A percentile compares a stretch with the other conserved stretches of the same genome.
phyloP scores from a whole-genome alignment of 2,113 vertebrate species.

The Anser brachyrhynchus region DNA sequence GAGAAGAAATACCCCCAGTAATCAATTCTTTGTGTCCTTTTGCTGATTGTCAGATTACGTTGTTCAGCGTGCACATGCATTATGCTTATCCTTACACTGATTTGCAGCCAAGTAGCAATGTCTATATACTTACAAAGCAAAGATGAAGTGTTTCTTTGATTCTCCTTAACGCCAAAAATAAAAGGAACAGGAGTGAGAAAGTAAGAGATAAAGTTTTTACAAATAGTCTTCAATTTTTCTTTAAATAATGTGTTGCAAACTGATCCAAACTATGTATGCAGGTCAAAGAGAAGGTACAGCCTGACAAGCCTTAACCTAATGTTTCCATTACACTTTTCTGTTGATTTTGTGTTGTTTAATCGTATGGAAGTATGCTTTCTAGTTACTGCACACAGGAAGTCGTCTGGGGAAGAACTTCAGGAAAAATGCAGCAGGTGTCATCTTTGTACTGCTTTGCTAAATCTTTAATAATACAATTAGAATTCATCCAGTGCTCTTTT shows the following conservation, averaged over 20 bases:
- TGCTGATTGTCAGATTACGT: neutral
- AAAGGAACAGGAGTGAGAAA: neutral
- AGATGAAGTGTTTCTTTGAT: neutral
- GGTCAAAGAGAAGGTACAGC: neutral
- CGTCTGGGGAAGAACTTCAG: neutral
- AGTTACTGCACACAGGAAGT: neutral
- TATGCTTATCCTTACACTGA: neutral
- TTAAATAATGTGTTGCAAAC: neutral
- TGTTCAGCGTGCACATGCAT: neutral
- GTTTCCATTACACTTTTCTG: neutral
- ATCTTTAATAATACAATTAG: neutral
- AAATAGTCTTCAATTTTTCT: neutral
- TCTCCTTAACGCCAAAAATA: neutral
- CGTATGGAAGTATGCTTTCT: neutral
- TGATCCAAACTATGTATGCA: neutral
- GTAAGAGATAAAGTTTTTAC: neutral
- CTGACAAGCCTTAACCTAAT: neutral
- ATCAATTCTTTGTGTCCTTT: accelerated
- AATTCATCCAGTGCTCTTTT: neutral
- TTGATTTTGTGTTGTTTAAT: neutral
- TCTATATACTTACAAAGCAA: neutral
- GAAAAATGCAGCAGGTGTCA: neutral
- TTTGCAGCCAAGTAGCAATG: neutral
- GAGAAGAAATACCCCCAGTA: neutral
- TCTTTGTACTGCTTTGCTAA: neutral